Conservation (phyloP, 2,797 vertebrate species). For the Cuculus canorus region DNA sequence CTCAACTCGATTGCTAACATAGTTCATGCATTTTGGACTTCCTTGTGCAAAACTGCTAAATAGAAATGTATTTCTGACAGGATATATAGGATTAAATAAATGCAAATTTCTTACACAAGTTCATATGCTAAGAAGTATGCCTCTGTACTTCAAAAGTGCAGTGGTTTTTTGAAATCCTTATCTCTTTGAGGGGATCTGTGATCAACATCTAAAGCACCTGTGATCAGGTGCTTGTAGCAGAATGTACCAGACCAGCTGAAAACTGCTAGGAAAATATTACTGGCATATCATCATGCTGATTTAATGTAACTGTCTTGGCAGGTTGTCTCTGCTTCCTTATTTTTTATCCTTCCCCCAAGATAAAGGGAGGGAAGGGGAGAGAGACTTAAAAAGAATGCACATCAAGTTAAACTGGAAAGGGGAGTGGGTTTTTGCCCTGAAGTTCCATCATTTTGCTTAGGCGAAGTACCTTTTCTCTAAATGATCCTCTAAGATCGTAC, state of each 20-base stretch:
- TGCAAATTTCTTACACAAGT: not conserved
- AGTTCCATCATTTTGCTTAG: not conserved
- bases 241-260: not conserved
- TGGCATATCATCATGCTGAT: not conserved
- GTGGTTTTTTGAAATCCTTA: constrained; percentile 39
- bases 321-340: not conserved
- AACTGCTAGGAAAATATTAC: not conserved
- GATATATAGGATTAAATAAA: not conserved
- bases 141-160: constrained; percentile 28
- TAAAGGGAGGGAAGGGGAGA: constrained; percentile 2
- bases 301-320: constrained; percentile 25
- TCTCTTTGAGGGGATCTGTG: constrained; percentile 41
- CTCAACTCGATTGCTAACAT: not conserved
- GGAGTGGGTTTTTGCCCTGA: not conserved
- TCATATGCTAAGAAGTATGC: not conserved
- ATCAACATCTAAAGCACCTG: constrained; percentile 29
- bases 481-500: not conserved
- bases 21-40: not conserved
- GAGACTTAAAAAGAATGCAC: not conserved
- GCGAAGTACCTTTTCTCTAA: constrained; percentile 1
- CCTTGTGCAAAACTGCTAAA: not conserved
- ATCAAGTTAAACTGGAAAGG: not conserved
- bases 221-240: constrained; percentile 42
- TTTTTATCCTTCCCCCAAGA: not conserved
- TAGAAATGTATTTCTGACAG: not conserved